phyloP scores from a whole-genome alignment of 2,888 invertebrate species.

The Amphipoea oculea region DNA sequence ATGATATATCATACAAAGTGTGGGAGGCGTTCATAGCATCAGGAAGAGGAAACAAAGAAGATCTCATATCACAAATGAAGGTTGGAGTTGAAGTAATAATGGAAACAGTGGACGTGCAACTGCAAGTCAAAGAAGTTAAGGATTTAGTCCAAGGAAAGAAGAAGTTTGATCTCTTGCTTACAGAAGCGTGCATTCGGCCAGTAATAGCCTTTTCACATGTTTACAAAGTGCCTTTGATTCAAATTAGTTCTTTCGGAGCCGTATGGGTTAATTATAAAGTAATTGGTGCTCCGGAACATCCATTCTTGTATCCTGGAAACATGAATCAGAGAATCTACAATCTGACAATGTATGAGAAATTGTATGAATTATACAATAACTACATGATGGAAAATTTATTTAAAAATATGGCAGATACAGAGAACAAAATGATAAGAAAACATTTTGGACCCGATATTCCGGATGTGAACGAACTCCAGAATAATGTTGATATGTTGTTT shows the following conservation, averaged over 20 bases:
- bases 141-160: conserved; percentile 64
- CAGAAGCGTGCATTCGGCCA: conserved; percentile 67
- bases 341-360: conserved; percentile 70
- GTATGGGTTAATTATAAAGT: conserved; percentile 53
- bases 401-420: conserved; percentile 25
- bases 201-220: conserved; percentile 66
- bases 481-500: conserved; percentile 79
- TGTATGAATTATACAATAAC: conserved; percentile 62
- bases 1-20: conserved; percentile 71
- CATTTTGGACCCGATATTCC: conserved; percentile 69
- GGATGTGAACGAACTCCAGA: conserved; percentile 60
- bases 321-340: conserved; percentile 66
- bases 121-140: conserved; percentile 62
- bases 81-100: conserved; percentile 33
- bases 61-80: conserved; percentile 52
- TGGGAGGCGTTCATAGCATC: conserved; percentile 42
- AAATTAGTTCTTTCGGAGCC: conserved; percentile 72
- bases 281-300: conserved; percentile 72
- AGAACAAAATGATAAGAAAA: conserved; percentile 58
- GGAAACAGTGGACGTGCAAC: conserved; percentile 57
- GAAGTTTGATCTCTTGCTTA: conserved; percentile 73
- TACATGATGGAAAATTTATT: conserved; percentile 36
- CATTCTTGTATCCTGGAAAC: conserved; percentile 69
- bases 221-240: conserved; percentile 73
- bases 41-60: conserved; percentile 41